Conservation (phyloP, 2,888 invertebrate genomes). For the Pharmacophagus antenor region DNA sequence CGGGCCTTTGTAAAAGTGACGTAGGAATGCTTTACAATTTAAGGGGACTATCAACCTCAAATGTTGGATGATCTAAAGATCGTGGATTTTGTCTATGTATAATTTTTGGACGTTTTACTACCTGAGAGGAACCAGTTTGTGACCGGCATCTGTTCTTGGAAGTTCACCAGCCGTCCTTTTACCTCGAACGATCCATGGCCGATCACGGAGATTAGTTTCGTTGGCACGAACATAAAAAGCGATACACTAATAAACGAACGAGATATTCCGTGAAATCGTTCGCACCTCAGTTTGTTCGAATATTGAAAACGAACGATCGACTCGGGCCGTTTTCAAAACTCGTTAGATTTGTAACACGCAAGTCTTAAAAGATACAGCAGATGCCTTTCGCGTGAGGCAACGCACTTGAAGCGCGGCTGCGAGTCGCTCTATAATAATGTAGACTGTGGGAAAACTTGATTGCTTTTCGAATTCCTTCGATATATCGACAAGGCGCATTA, state of each 20-base stretch:
- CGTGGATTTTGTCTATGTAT: constrained; percentile 67
- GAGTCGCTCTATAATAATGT: constrained; percentile 51
- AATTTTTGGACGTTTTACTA: constrained; percentile 66
- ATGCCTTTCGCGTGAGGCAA: constrained; percentile 51
- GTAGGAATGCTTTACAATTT: constrained; percentile 69
- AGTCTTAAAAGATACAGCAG: constrained; percentile 48
- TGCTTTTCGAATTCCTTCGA: constrained; percentile 12
- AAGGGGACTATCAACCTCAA: constrained; percentile 60
- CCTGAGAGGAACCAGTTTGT: constrained; percentile 75
- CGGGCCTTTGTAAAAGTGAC: constrained; percentile 35
- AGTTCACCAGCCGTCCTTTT: constrained; percentile 57
- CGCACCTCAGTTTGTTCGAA: constrained; percentile 46
- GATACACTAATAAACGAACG: constrained; percentile 51
- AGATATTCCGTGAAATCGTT: constrained; percentile 49
- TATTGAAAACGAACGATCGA: constrained; percentile 42
- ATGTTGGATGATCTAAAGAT: constrained; percentile 45
- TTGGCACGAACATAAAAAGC: constrained; percentile 42
- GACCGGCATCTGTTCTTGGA: constrained; percentile 57
- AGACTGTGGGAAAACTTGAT: constrained; percentile 51
- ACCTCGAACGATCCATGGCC: constrained; percentile 45
- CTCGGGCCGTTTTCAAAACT: constrained; percentile 47
- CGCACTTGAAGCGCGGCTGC: constrained; percentile 51
- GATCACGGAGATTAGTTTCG: constrained; percentile 47
- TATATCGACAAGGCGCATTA: constrained; percentile 15
- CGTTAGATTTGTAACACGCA: constrained; percentile 48